Conservation (phyloP, 2,888 invertebrate species). For the Clanis bilineata region DNA sequence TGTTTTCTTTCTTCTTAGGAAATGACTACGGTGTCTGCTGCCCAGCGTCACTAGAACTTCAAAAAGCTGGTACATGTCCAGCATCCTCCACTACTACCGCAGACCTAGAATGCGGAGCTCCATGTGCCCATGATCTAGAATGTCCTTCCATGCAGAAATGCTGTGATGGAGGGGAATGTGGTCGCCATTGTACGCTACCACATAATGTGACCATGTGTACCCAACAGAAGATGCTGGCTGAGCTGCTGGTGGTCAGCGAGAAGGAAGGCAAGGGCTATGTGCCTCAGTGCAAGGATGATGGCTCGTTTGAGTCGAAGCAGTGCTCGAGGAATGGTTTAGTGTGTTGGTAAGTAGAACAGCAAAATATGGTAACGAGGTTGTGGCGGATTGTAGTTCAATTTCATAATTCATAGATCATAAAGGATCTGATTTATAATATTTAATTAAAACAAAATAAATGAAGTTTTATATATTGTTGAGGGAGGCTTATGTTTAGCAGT, state of each 20-base stretch:
- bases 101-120: slow-evolving; percentile 82
- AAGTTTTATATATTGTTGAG: too few species aligned
- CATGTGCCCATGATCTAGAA: slow-evolving; percentile 90
- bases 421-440: too few species aligned
- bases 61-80: slow-evolving; percentile 91
- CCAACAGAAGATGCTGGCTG: slow-evolving; percentile 89
- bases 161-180: slow-evolving; percentile 88
- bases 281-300: slow-evolving; percentile 89
- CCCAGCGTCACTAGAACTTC: slow-evolving; percentile 88
- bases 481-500: too few species aligned
- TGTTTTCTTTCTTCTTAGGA: slow-evolving; percentile 55
- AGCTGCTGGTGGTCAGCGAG: slow-evolving; percentile 89
- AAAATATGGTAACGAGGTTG: background rate
- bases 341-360: slow-evolving; percentile 84
- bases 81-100: slow-evolving; percentile 62
- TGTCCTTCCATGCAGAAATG: slow-evolving; percentile 92
- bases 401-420: background rate
- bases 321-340: slow-evolving; percentile 93
- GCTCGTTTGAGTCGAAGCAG: slow-evolving; percentile 87
- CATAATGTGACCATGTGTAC: slow-evolving; percentile 90
- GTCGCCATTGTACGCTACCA: slow-evolving; percentile 87
- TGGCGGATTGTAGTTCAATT: background rate
- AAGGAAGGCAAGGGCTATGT: slow-evolving; percentile 91
- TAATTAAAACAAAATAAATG: too few species aligned
- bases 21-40: slow-evolving; percentile 95